Base-by-base conservation (phyloP, 2,113 vertebrate genomes). In the Polyodon spathula region DNA sequence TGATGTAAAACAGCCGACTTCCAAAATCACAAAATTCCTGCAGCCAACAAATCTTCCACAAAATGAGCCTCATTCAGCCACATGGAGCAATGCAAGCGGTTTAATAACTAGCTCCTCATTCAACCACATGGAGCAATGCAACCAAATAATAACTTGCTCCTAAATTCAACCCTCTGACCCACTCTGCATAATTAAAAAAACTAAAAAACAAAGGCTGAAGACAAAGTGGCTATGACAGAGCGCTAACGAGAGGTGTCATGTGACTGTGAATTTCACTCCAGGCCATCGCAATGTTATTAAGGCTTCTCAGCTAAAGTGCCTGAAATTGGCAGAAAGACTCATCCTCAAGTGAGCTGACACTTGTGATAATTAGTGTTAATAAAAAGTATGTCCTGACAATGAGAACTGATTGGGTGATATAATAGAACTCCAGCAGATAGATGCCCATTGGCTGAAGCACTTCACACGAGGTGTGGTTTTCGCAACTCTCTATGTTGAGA, bases 371-470 rank as follows among this genome's bases (percentile, higher is more conserved):
- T 69, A 61, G 40, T 69, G 64, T 42, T 60, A 40, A 66, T 56
- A 62, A 6, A 42, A 72, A 61, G 7, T 37, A 62, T 63, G 4
- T 14, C 8, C n/a, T 50, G 46, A 73, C 70, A 71, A 71, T 68
- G 51, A 37, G 54, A 42, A 17, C 42, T 52, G 58, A 52, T 55
- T 56, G 9, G 42, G 9, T 41, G 63, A 39, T 61, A 69, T 65
- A 70, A 63, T 40, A 52, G 63, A 44, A 63, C 66, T 72, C 61
- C 38, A 52, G 54, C 37, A 43, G 68, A 70, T 51, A 63, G 74
- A 71, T 56, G 60, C 43, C 61, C 62, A 15, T 65, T 75, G 71
- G 67, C 67, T 68, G 62, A 56, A 58, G 59, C 67, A 65, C 73
- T 73, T 80, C 51, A 80, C 51, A 27, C 11, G 62, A 66, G 63